Percentiles rank a stretch among this genome's conserved stretches.
Evolutionary conservation across 2,888 invertebrate genomes (phyloP).

Genomic region (Helleia helle): DNA sequence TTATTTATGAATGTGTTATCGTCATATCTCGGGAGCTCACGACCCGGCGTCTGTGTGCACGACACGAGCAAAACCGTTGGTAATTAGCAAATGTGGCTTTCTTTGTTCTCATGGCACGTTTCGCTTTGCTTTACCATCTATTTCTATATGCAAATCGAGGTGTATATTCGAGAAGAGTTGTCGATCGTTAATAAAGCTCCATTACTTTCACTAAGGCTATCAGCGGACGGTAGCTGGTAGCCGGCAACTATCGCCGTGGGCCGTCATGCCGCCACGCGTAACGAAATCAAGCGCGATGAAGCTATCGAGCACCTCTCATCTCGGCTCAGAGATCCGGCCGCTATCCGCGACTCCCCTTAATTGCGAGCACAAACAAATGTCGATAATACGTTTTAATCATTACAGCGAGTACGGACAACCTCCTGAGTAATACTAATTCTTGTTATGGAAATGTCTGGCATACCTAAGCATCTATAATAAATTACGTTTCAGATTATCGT

Average conservation of each 20-base stretch:
- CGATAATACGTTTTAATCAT: slow-evolving; percentile 64
- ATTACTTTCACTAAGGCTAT: slow-evolving; percentile 73
- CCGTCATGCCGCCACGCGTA: slow-evolving; percentile 63
- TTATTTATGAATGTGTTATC: slow-evolving; percentile 75
- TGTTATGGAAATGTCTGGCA: slow-evolving; percentile 67
- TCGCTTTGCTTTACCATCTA: slow-evolving; percentile 55
- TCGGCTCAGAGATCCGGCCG: slow-evolving; percentile 22
- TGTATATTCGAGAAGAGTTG: slow-evolving; percentile 47
- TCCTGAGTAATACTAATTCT: slow-evolving; percentile 66
- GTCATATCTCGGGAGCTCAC: slow-evolving; percentile 70
- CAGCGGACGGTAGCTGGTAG: slow-evolving; percentile 61
- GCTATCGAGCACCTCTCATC: slow-evolving; percentile 63
- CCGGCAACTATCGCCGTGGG: slow-evolving; percentile 66
- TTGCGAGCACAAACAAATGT: slow-evolving; percentile 65
- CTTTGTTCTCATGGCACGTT: slow-evolving; percentile 72
- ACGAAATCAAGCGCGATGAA: slow-evolving; percentile 68
- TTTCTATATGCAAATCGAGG: slow-evolving; percentile 46
- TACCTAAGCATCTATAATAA: slow-evolving; percentile 70
- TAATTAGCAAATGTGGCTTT: slow-evolving; percentile 73
- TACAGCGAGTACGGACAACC: slow-evolving; percentile 45
- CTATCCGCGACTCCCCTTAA: slow-evolving; percentile 44
- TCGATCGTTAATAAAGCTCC: slow-evolving; percentile 68
- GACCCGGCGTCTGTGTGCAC: slow-evolving; percentile 69
- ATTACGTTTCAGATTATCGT: slow-evolving; percentile 71
- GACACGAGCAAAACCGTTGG: slow-evolving; percentile 69